A percentile compares a stretch with the other conserved stretches of the same genome.
phyloP scores from a whole-genome alignment of 2,888 invertebrate genomes.

The Nowickia ferox region DNA sequence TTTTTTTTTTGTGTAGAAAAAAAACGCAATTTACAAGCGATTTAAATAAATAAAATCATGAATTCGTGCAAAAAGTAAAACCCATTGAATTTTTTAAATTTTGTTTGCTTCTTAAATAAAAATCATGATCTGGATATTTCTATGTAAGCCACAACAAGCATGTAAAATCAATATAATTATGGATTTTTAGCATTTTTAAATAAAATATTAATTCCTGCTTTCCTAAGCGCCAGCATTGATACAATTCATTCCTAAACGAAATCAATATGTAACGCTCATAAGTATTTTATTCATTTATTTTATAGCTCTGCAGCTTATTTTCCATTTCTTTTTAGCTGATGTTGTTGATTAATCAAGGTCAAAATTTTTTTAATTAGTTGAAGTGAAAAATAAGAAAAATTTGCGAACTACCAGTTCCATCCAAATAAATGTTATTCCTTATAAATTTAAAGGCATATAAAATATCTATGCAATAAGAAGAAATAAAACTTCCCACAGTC shows the following conservation, averaged over 20 bases:
- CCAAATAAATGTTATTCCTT: constrained; percentile 31
- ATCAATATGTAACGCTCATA: neutral
- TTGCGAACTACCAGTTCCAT: constrained; percentile 24
- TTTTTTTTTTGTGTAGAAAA: no score
- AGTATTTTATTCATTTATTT: constrained; percentile 4
- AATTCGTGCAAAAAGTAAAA: no score
- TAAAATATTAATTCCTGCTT: constrained; percentile 7
- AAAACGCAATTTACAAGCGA: no score
- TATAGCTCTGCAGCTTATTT: neutral
- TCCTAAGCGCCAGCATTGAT: constrained; percentile 47
- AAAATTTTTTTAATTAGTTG: constrained; percentile 5
- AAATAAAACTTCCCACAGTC: constrained; percentile 17
- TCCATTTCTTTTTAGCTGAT: constrained; percentile 47
- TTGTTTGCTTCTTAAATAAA: no score
- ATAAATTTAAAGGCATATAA: constrained; percentile 2
- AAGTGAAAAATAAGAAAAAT: constrained; percentile 30
- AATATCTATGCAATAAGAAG: neutral
- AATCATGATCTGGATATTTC: no score
- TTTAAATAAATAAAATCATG: no score
- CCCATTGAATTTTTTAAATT: no score
- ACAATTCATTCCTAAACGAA: constrained; percentile 27
- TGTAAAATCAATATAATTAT: constrained; percentile 30
- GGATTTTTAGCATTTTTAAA: constrained; percentile 9
- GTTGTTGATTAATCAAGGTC: constrained; percentile 68
- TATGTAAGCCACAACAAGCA: neutral